Percentiles rank a stretch among this genome's conserved stretches.
Conservation (phyloP, 2,113 vertebrate species). For the Galemys pyrenaicus region DNA sequence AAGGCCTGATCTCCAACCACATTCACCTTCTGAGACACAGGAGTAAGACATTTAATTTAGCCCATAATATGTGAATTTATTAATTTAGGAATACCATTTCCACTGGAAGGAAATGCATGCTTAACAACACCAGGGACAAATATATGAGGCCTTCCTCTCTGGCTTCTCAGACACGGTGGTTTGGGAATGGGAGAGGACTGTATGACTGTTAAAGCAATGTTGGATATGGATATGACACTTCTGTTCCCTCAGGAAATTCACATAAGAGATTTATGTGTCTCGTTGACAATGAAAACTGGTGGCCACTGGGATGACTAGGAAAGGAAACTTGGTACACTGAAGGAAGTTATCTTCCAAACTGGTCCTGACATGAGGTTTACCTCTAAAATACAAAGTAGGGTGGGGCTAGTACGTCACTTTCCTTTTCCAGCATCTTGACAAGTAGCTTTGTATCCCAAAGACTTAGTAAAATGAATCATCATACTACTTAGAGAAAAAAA, state of each 20-base stretch:
- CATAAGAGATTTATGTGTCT: background rate
- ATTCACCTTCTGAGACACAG: background rate
- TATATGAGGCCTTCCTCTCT: background rate
- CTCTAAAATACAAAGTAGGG: background rate
- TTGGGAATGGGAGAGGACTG: background rate
- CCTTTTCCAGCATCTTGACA: background rate
- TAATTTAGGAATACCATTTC: background rate
- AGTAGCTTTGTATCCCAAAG: background rate
- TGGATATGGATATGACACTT: background rate
- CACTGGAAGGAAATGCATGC: background rate
- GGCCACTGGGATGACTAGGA: background rate
- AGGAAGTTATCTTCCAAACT: background rate
- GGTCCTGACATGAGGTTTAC: background rate
- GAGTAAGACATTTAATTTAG: background rate
- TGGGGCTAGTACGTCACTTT: background rate
- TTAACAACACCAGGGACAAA: background rate
- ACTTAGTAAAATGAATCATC: background rate
- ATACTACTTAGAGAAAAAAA: background rate
- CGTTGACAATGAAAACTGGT: background rate
- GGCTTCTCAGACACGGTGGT: background rate
- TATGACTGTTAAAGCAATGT: fast-evolving
- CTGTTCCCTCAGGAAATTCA: background rate
- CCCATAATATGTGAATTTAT: background rate
- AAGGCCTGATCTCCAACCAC: background rate
- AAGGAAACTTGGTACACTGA: background rate